Conservation (phyloP, 2,888 invertebrate genomes). For the Chloromyia formosa region DNA sequence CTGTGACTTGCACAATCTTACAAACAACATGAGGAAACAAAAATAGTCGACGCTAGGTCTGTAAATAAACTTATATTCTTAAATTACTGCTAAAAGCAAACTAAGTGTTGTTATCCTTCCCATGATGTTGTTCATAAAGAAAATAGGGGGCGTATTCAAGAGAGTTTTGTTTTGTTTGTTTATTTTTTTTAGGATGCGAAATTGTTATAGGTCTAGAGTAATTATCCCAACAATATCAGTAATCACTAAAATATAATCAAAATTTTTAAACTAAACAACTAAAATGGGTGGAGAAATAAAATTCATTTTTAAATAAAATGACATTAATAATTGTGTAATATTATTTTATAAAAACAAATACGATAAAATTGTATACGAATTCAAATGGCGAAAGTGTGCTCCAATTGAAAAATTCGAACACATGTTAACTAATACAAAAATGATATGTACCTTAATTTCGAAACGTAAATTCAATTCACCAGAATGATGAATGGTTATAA, state of each 20-base stretch:
- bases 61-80: not conserved
- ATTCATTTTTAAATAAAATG: constrained; percentile 41
- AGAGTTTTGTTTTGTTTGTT: not conserved
- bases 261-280: constrained; percentile 48
- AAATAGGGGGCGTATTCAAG: not conserved
- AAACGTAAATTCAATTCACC: too few species aligned
- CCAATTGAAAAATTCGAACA: not conserved
- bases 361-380: constrained; percentile 14
- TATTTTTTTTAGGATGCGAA: not conserved
- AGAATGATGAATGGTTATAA: too few species aligned
- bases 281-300: constrained; percentile 55
- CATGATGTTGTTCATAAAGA: not conserved
- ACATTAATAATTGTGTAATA: constrained; percentile 31
- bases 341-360: constrained; percentile 16
- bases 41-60: not conserved
- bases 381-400: constrained; percentile 9
- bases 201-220: not conserved
- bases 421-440: too few species aligned
- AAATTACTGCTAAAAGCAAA: not conserved
- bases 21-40: constrained; percentile 3
- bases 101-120: not conserved
- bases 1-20: not conserved
- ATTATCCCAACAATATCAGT: constrained; percentile 36
- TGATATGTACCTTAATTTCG: too few species aligned
- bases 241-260: constrained; percentile 37